Conservation (phyloP, 2,888 invertebrate species). For the Dexiosoma caninum region DNA sequence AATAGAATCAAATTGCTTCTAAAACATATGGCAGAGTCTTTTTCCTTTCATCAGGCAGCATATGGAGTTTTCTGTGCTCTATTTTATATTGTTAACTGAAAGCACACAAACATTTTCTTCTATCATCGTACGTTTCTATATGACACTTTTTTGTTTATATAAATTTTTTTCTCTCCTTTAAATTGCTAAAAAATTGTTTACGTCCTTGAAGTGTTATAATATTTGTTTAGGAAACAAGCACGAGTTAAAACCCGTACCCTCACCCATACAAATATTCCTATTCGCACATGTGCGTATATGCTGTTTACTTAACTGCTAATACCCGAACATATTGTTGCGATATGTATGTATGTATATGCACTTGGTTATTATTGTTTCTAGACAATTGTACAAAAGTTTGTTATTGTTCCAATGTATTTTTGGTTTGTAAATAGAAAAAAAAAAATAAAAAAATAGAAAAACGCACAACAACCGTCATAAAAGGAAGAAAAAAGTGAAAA, state of each 20-base stretch:
- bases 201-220: slow-evolving; percentile 48
- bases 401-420: slow-evolving; percentile 12
- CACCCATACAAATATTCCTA: neutral
- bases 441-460: neutral
- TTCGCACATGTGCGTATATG: neutral
- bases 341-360: neutral
- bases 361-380: slow-evolving; percentile 36
- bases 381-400: slow-evolving; percentile 41
- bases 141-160: slow-evolving; percentile 46
- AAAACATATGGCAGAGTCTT: slow-evolving; percentile 32
- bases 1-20: slow-evolving; percentile 1
- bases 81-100: slow-evolving; percentile 23
- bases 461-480: slow-evolving; percentile 22
- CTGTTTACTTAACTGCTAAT: neutral
- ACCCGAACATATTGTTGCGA: neutral
- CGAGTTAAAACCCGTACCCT: neutral
- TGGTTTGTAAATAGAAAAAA: slow-evolving; percentile 5
- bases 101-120: no score
- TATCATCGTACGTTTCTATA: slow-evolving; percentile 41
- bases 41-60: slow-evolving; percentile 44
- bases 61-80: neutral
- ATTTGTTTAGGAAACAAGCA: slow-evolving; percentile 39
- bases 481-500: no score
- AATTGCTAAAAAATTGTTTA: slow-evolving; percentile 42
- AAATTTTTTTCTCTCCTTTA: neutral